Base-by-base conservation (phyloP, 2,888 invertebrate species). In the Eubasilissa splendida region DNA sequence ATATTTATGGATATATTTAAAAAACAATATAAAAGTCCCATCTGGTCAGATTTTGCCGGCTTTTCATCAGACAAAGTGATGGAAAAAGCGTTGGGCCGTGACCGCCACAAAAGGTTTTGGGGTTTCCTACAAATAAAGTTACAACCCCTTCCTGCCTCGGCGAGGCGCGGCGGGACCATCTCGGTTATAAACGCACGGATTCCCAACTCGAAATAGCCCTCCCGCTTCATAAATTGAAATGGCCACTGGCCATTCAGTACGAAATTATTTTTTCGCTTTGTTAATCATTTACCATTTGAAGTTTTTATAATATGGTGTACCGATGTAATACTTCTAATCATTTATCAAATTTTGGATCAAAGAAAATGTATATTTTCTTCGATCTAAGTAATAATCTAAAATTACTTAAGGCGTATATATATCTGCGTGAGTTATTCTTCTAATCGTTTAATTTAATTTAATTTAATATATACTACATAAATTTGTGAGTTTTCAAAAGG, bases 131-230 rank as follows among this genome's bases (percentile, higher is more conserved):
- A 58, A 80, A 82, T 82, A 77, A 75, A 80, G 58, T 77, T 76
- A 80, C 77, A 76, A 68, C 68, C 73, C 70, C 80, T 78, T 80
- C 65, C 31, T 68, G n/a, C 71, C 33, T 11, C 58, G 12, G 42
- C 9, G 33, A 63, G 31, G 12, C 11, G 22, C 31, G 42, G 63
- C n/a, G 70, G 42, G 76, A 56, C 68, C 77, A 76, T 78, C 65
- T 82, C 79, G 73, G 68, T 82, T 82, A 82, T 82, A 75, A 70
- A 82, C 82, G 82, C 82, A 82, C 82, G 82, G 78, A 42, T 80
- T 79, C 79, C 76, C 58, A 71, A n/a, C 31, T 22, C 70, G 52
- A 53, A 58, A 77, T 22, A 42, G 56, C 66, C 73, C 60, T 42
- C 58, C 53, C 74, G 52, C 59, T 58, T 10, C 31, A 76, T 71